Conservation (phyloP, 2,888 invertebrate species). For the Bugulina stolonifera region DNA sequence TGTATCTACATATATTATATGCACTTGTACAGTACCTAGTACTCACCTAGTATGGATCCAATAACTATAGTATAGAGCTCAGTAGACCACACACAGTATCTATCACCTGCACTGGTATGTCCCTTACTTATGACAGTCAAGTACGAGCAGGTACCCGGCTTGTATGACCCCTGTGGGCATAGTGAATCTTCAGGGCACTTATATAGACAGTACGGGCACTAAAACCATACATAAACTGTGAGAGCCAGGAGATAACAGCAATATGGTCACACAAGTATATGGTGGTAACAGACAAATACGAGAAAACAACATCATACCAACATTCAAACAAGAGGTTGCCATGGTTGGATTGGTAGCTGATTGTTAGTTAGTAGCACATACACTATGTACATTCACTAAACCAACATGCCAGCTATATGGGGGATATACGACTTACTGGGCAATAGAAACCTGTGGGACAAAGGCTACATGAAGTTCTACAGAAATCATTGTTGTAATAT, state of each 20-base stretch:
- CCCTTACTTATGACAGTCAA: not conserved
- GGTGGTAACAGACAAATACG: too few relatives aligned
- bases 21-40: too few relatives aligned
- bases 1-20: too few relatives aligned
- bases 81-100: not conserved
- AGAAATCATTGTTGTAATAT: slow-evolving; percentile 3
- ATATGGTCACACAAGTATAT: too few relatives aligned
- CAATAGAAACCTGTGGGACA: slow-evolving; percentile 13
- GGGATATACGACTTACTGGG: slow-evolving; percentile 9
- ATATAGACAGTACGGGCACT: slow-evolving; percentile 7
- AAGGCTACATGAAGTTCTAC: not conserved
- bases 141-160: not conserved
- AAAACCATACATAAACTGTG: too few relatives aligned
- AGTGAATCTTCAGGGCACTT: not conserved
- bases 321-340: too few relatives aligned
- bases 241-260: too few relatives aligned
- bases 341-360: too few relatives aligned
- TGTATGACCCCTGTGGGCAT: not conserved
- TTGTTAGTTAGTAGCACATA: too few relatives aligned
- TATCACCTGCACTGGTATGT: not conserved
- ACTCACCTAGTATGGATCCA: slow-evolving; percentile 3
- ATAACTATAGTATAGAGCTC: slow-evolving; percentile 4
- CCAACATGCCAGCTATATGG: not conserved
- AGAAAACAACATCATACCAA: too few relatives aligned
- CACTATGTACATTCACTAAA: not conserved